Evolutionary conservation across 2,113 vertebrate species (phyloP).

Genomic region (Perca flavescens): DNA sequence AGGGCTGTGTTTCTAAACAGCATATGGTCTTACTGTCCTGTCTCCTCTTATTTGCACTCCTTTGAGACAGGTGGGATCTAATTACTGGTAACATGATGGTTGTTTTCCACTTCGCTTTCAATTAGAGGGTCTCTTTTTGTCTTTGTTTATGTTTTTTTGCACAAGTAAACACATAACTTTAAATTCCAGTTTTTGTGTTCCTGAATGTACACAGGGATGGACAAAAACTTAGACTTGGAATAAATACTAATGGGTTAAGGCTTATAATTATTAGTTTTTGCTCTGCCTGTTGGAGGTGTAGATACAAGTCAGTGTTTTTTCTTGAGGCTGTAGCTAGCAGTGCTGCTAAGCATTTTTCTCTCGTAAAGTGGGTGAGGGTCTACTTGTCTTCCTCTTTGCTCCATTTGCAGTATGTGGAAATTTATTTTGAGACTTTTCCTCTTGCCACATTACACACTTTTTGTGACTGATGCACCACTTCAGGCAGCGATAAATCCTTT

Average conservation of each 20-base stretch:
- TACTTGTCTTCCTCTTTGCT: slow-evolving; percentile 33
- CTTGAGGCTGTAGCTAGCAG: background rate
- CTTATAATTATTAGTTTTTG: slow-evolving; percentile 19
- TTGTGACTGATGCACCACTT: background rate
- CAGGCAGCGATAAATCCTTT: background rate
- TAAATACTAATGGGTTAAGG: background rate
- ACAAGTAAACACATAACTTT: slow-evolving; percentile 52
- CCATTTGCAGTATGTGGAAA: slow-evolving; percentile 16
- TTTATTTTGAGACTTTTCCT: slow-evolving; percentile 23
- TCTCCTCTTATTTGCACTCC: slow-evolving; percentile 22
- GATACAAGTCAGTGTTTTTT: slow-evolving; percentile 8
- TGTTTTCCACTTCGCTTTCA: slow-evolving; percentile 50
- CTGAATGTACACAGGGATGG: background rate
- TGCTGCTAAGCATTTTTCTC: slow-evolving; percentile 6
- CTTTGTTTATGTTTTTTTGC: slow-evolving; percentile 36
- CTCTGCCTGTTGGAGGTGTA: background rate
- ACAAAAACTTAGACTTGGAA: background rate
- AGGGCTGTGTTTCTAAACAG: slow-evolving; percentile 6
- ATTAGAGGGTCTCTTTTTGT: slow-evolving; percentile 52
- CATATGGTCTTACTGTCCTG: slow-evolving; percentile 22
- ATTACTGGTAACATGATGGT: slow-evolving; percentile 53
- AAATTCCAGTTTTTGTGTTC: slow-evolving; percentile 46
- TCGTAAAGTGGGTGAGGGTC: slow-evolving; percentile 16
- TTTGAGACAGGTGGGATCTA: slow-evolving; percentile 59
- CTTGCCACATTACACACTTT: slow-evolving; percentile 14